These are phyloP conservation scores for Drosophila borealis DNA, from an alignment of 2,888 invertebrate species.

Conservation along the genomic window DNA sequence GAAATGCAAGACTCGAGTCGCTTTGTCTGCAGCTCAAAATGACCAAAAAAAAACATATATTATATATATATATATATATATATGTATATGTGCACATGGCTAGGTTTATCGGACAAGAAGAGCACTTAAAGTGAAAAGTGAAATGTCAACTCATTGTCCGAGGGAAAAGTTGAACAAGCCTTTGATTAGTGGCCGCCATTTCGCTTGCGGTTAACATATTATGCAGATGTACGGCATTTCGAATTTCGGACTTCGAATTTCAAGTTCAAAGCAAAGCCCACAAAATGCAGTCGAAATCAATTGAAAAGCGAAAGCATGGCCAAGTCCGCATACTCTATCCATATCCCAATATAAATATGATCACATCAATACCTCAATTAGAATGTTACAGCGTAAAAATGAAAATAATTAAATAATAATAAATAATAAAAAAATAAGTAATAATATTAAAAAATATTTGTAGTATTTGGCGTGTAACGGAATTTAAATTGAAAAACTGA, in stretches of 20 bases:
- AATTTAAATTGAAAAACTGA: too few species aligned
- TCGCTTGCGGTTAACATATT: constrained; percentile 28
- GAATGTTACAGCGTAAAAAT: not conserved
- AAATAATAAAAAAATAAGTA: too few species aligned
- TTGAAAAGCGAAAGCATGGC: constrained; percentile 35
- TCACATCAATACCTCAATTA: not conserved
- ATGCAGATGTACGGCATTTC: constrained; percentile 60
- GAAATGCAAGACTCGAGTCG: constrained; percentile 38
- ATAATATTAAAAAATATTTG: too few species aligned
- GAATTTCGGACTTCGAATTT: constrained; percentile 61
- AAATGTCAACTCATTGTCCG: constrained; percentile 73
- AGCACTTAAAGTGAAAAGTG: constrained; percentile 71
- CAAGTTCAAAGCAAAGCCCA: constrained; percentile 71
- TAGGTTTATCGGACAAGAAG: constrained; percentile 63
- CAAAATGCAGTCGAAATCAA: constrained; percentile 40
- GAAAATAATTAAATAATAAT: accelerated
- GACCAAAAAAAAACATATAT: constrained; percentile 32
- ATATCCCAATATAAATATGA: not conserved
- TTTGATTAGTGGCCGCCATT: constrained; percentile 72
- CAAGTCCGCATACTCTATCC: constrained; percentile 33
- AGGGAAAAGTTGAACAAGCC: constrained; percentile 58
- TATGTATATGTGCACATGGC: constrained; percentile 15
- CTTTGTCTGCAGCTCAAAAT: constrained; percentile 28
- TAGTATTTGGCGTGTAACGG: too few species aligned
- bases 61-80: not conserved